Percentiles rank a stretch among this genome's conserved stretches.
phyloP scores from a whole-genome alignment of 1,140 invertebrate species.

The Psix sp. region DNA sequence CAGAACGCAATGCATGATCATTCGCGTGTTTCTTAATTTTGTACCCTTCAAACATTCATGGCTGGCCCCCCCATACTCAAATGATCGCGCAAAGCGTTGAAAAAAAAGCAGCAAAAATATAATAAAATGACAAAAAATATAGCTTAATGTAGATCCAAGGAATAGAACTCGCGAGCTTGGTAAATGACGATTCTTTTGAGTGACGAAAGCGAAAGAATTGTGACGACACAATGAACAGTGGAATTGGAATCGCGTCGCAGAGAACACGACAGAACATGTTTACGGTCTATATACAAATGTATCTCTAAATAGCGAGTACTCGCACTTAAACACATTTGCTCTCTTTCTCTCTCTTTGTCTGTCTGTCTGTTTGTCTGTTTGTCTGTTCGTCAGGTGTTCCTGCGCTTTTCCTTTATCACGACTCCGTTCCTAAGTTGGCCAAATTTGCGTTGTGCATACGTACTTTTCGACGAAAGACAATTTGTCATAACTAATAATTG shows the following conservation, averaged over 20 bases:
- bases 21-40: constrained; percentile 50
- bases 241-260: background rate
- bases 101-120: constrained; percentile 14
- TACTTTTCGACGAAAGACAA: constrained; percentile 21
- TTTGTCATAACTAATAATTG: constrained; percentile 25
- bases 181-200: constrained; percentile 16
- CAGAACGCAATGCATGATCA: constrained; percentile 39
- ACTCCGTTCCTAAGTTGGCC: constrained; percentile 44
- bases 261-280: constrained; percentile 5
- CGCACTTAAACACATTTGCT: constrained; percentile 18
- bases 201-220: background rate
- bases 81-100: constrained; percentile 27
- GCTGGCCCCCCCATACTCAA: constrained; percentile 7
- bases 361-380: background rate
- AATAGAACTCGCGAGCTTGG: constrained; percentile 19
- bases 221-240: background rate
- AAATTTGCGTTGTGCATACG: constrained; percentile 42
- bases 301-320: background rate
- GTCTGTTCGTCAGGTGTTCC: constrained; percentile 13
- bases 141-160: constrained; percentile 22
- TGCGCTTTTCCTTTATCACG: constrained; percentile 18
- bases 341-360: constrained; percentile 18
- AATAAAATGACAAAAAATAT: constrained; percentile 7
- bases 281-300: constrained; percentile 3
- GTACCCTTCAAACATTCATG: constrained; percentile 25